Conservation (phyloP, 2,888 invertebrate species). For the Drosophila conformis region DNA sequence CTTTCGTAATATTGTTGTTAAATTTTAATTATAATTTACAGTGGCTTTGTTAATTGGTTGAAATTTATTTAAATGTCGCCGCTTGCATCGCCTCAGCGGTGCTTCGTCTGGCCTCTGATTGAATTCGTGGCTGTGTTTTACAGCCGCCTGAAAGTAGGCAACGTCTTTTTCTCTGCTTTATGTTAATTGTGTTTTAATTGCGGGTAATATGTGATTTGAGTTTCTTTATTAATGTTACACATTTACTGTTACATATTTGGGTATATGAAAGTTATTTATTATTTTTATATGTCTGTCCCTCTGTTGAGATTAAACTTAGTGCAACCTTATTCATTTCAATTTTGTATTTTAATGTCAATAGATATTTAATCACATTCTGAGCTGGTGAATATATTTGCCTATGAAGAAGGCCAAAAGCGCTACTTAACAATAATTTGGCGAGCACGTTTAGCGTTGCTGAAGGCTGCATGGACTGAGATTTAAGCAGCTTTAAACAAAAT, state of each 20-base stretch:
- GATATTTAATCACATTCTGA: neutral
- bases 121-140: neutral
- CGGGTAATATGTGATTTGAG: neutral
- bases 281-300: neutral
- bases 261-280: neutral
- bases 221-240: constrained; percentile 2
- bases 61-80: constrained; percentile 25
- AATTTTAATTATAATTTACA: constrained; percentile 59
- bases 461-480: neutral
- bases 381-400: neutral
- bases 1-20: constrained; percentile 24
- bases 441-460: neutral
- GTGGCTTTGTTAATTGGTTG: constrained; percentile 39
- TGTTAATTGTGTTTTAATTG: constrained; percentile 6
- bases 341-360: neutral
- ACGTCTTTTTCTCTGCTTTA: neutral
- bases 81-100: neutral
- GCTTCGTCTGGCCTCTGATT: constrained; percentile 26
- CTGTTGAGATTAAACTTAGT: neutral
- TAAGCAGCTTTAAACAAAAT: neutral
- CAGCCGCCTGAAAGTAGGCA: constrained; percentile 52
- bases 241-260: neutral
- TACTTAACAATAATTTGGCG: neutral
- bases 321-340: neutral
- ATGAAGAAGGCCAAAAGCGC: no score